phyloP scores from a whole-genome alignment of 2,113 vertebrate species.

The Dermatemys mawii region DNA sequence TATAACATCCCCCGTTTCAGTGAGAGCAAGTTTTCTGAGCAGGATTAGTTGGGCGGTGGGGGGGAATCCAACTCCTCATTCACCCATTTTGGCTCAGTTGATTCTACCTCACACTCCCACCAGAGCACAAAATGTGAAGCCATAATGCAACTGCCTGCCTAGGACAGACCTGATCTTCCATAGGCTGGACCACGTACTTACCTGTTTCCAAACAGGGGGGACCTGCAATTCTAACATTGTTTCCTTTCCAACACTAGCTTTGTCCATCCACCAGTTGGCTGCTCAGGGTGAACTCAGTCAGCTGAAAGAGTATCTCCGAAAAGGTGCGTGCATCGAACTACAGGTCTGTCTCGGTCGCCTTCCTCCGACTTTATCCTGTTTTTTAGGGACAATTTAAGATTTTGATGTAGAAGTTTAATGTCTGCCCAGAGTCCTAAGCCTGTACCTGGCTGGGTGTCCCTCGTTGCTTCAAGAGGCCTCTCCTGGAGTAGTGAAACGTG shows the following conservation, averaged over 20 bases:
- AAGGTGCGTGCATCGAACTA: conserved; percentile 75
- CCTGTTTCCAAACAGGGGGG: background rate
- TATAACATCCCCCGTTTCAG: no score
- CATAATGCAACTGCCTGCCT: background rate
- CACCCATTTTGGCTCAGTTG: background rate
- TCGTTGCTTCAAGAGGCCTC: background rate
- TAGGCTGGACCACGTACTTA: background rate
- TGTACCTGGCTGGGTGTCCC: background rate
- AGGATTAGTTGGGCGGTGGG: no score
- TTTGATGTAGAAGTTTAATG: background rate
- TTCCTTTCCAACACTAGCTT: conserved; percentile 64
- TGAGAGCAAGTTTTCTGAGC: no score
- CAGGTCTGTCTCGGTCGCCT: background rate
- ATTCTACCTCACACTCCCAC: background rate
- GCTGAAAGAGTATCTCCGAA: conserved; percentile 85
- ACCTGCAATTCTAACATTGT: background rate
- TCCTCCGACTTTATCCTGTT: background rate
- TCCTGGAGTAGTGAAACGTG: background rate
- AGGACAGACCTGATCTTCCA: background rate
- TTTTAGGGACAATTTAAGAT: background rate
- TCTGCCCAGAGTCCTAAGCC: background rate
- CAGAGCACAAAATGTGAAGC: background rate
- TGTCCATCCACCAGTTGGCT: conserved; percentile 95
- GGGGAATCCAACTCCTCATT: no score
- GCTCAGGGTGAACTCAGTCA: conserved; percentile 93